phyloP scores from a whole-genome alignment of 1,140 invertebrate species.

The Zaprionus ornatus region DNA sequence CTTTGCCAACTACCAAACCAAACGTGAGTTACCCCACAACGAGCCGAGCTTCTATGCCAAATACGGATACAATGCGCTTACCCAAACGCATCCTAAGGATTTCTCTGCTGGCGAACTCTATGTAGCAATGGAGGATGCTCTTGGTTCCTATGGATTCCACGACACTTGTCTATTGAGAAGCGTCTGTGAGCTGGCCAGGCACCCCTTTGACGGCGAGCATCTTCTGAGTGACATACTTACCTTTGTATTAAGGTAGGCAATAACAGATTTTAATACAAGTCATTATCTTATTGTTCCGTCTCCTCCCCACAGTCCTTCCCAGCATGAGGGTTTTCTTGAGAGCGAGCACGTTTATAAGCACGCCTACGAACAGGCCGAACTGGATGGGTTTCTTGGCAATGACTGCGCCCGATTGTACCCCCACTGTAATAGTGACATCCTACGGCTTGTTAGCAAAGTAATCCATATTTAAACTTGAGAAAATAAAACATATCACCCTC shows the following conservation, averaged over 20 bases:
- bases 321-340: constrained; percentile 67
- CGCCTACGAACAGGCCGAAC: constrained; percentile 71
- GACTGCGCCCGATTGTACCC: constrained; percentile 64
- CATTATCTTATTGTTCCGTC: background rate
- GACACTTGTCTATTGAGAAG: constrained; percentile 70
- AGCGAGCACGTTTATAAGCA: constrained; percentile 55
- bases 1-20: constrained; percentile 62
- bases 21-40: constrained; percentile 46
- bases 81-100: constrained; percentile 64
- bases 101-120: constrained; percentile 77
- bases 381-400: constrained; percentile 57
- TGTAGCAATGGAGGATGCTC: constrained; percentile 53
- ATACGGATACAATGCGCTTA: constrained; percentile 49
- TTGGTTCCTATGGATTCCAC: constrained; percentile 65
- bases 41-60: constrained; percentile 51
- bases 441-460: constrained; percentile 53
- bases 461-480: constrained; percentile 32
- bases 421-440: constrained; percentile 57
- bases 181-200: constrained; percentile 72
- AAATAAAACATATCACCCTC: background rate
- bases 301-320: constrained; percentile 57
- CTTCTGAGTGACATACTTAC: constrained; percentile 68
- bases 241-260: constrained; percentile 69
- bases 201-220: constrained; percentile 75
- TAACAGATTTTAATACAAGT: background rate